These are phyloP conservation scores for Aurelia coerulea DNA, from an alignment of 30 jellyfish, hydroid and myxozoan species.

Conservation along the genomic window DNA sequence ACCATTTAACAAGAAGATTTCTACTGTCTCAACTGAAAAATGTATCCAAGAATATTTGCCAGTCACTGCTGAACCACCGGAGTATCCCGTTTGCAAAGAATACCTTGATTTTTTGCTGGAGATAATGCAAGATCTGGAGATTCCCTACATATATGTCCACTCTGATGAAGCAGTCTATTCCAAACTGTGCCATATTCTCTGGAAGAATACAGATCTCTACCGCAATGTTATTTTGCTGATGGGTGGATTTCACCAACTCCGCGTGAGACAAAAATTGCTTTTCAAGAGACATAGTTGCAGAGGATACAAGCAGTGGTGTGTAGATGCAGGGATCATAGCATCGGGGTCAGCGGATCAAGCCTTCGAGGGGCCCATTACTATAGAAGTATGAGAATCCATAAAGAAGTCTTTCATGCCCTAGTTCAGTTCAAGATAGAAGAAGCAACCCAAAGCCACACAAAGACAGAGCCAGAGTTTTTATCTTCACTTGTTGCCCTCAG, in stretches of 20 bases:
- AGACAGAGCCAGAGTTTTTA: not conserved
- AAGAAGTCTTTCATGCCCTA: conserved; percentile 44
- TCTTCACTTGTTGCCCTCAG: conserved; percentile 1
- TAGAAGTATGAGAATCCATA: conserved; percentile 51
- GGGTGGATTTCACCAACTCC: conserved; percentile 66
- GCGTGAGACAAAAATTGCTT: conserved; percentile 32
- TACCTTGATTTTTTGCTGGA: conserved; percentile 36
- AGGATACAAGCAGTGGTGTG: conserved; percentile 34
- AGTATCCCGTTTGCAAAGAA: conserved; percentile 33
- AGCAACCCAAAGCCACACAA: conserved; percentile 10
- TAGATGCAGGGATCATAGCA: conserved; percentile 46
- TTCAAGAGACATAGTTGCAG: conserved; percentile 20
- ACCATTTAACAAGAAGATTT: conserved; percentile 12
- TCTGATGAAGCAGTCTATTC: conserved; percentile 57
- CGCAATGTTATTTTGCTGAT: conserved; percentile 7
- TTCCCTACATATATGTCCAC: conserved; percentile 34
- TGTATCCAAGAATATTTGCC: conserved; percentile 57
- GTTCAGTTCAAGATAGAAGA: conserved; percentile 20
- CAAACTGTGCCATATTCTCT: conserved; percentile 46
- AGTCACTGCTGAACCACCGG: conserved; percentile 58
- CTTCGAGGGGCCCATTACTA: conserved; percentile 22
- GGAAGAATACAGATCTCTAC: conserved; percentile 41
- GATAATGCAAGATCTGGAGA: not conserved
- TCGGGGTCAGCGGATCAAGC: conserved; percentile 47
- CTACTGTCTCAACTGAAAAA: not conserved